Evolutionary conservation across 2,888 invertebrate genomes (phyloP).

Genomic region (Hemaris fuciformis): DNA sequence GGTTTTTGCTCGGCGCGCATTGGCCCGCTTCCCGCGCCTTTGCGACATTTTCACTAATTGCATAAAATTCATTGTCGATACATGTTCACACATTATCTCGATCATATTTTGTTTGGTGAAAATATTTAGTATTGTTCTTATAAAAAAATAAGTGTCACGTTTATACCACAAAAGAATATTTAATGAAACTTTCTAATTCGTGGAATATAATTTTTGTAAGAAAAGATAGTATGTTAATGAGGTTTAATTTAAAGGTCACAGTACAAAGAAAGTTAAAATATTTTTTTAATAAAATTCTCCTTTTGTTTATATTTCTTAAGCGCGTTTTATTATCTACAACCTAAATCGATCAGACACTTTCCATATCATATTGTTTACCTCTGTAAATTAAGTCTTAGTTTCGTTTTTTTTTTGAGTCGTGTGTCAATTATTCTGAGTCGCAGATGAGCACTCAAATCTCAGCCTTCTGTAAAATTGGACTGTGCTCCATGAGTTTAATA

Average conservation of each 20-base stretch:
- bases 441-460: too few relatives aligned
- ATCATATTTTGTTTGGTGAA: background rate
- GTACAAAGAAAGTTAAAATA: background rate
- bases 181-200: background rate
- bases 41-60: conserved; percentile 54
- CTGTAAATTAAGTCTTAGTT: too few relatives aligned
- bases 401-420: too few relatives aligned
- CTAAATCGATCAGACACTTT: too few relatives aligned
- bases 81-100: background rate
- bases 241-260: background rate
- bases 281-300: background rate
- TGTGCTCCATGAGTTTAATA: too few relatives aligned
- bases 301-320: too few relatives aligned
- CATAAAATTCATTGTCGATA: conserved; percentile 14
- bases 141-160: background rate
- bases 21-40: conserved; percentile 53
- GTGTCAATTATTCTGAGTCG: too few relatives aligned
- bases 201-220: background rate
- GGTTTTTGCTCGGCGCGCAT: conserved; percentile 39
- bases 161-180: background rate
- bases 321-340: too few relatives aligned
- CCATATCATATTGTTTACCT: too few relatives aligned
- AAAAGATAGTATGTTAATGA: background rate
- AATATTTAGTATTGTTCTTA: background rate
- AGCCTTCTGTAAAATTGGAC: too few relatives aligned